These are phyloP conservation scores for Shargacucullia verbasci DNA, from an alignment of 2,888 invertebrate genomes.

Conservation along the genomic window DNA sequence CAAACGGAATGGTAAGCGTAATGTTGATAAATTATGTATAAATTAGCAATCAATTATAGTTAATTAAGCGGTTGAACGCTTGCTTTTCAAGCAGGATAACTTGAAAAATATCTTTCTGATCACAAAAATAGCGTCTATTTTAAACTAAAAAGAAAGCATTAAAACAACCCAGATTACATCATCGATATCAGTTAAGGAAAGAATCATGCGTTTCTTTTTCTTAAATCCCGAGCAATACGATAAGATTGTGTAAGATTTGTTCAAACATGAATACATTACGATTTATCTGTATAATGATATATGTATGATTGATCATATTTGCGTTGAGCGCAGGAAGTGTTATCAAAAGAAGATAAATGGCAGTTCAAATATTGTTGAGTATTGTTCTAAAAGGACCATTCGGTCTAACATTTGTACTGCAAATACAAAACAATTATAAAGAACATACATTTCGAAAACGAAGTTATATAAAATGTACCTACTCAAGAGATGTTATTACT, in stretches of 20 bases:
- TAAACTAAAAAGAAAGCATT: not conserved
- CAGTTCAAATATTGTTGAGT: slow-evolving; percentile 55
- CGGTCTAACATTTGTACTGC: slow-evolving; percentile 21
- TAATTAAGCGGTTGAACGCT: too few species aligned
- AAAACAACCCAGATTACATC: slow-evolving; percentile 3
- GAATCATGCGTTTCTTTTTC: slow-evolving; percentile 19
- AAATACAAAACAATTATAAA: slow-evolving; percentile 5
- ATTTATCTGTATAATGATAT: slow-evolving; percentile 50
- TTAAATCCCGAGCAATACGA: slow-evolving; percentile 39
- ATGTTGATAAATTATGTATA: too few species aligned
- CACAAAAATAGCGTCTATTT: too few species aligned
- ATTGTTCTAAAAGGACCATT: slow-evolving; percentile 54
- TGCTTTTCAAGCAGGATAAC: not conserved
- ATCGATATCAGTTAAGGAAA: not conserved
- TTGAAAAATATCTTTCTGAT: too few species aligned
- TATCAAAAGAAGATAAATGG: slow-evolving; percentile 57
- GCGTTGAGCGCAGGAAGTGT: slow-evolving; percentile 59
- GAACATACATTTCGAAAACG: not conserved
- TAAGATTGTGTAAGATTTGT: slow-evolving; percentile 51
- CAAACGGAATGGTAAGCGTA: slow-evolving; percentile 14
- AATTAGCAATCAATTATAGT: too few species aligned
- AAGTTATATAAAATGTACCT: not conserved
- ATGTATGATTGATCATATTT: slow-evolving; percentile 62
- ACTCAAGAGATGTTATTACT: too few species aligned
- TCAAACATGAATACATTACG: slow-evolving; percentile 52